A percentile compares a stretch with the other conserved stretches of the same genome.
These are phyloP conservation scores for Prunella strophiata DNA, from an alignment of 2,797 vertebrate species.

Conservation along the genomic window DNA sequence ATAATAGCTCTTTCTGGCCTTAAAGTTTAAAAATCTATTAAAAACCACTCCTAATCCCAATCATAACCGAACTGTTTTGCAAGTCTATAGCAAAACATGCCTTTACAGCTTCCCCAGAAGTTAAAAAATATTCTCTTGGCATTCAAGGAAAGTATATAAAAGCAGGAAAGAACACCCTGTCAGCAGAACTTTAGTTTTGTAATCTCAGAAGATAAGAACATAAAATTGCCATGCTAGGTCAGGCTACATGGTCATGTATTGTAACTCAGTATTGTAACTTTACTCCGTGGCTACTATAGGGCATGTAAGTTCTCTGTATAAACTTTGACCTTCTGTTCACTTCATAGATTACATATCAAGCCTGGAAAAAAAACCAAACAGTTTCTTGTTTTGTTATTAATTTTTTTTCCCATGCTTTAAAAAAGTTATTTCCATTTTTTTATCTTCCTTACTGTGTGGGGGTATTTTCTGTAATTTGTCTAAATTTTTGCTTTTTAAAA, in stretches of 20 bases:
- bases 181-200: not conserved
- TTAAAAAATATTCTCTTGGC: not conserved
- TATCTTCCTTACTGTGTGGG: not conserved
- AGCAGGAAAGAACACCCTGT: not conserved
- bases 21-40: constrained; percentile 15
- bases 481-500: not conserved
- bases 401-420: not conserved
- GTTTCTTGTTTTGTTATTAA: not conserved
- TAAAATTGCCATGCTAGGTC: not conserved
- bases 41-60: not conserved
- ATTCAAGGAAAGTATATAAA: not conserved
- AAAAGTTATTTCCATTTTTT: not conserved
- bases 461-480: not conserved
- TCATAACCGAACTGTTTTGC: not conserved
- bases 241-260: not conserved
- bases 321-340: constrained; percentile 23
- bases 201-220: not conserved
- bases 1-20: not conserved
- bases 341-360: constrained; percentile 42
- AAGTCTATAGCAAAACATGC: not conserved
- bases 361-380: not conserved
- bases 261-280: not conserved
- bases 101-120: not conserved
- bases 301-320: constrained; percentile 5
- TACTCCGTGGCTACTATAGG: not conserved